Evolutionary conservation across 2,113 vertebrate species (phyloP).

Genomic region (Seriola rivoliana): DNA sequence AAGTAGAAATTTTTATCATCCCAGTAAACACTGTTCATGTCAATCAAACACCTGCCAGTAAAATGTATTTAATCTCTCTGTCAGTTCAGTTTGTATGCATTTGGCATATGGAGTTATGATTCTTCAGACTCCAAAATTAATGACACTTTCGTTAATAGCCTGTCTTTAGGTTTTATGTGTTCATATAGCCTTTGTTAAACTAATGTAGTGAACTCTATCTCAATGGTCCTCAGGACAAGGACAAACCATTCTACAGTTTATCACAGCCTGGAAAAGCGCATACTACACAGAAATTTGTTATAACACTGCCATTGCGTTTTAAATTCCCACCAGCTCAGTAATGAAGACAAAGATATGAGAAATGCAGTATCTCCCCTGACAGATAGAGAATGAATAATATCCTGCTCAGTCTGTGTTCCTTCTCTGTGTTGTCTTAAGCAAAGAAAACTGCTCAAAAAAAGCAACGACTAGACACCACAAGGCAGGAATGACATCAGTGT

Average conservation of each 20-base stretch:
- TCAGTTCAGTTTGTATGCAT: neutral
- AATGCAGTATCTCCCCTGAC: slow-evolving; percentile 59
- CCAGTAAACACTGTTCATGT: neutral
- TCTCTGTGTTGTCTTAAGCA: slow-evolving; percentile 62
- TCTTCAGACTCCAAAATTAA: neutral
- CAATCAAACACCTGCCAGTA: neutral
- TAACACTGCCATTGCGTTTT: slow-evolving; percentile 48
- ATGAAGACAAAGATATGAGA: slow-evolving; percentile 55
- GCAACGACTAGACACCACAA: slow-evolving; percentile 12
- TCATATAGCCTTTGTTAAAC: neutral
- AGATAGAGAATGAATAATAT: slow-evolving; percentile 67
- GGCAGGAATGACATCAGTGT: slow-evolving; percentile 50
- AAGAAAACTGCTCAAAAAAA: slow-evolving; percentile 53
- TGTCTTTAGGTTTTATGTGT: slow-evolving; percentile 8
- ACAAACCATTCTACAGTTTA: slow-evolving; percentile 15
- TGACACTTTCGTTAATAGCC: neutral
- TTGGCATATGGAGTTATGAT: neutral
- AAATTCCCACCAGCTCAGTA: slow-evolving; percentile 57
- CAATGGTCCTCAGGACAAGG: neutral
- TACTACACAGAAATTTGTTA: slow-evolving; percentile 14
- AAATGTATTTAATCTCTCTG: neutral
- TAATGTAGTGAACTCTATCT: slow-evolving; percentile 15
- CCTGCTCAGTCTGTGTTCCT: slow-evolving; percentile 41
- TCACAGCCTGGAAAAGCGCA: slow-evolving; percentile 5
- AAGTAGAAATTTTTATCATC: neutral